phyloP scores from a whole-genome alignment of 1,140 invertebrate species.

The Bombus pascuorum region DNA sequence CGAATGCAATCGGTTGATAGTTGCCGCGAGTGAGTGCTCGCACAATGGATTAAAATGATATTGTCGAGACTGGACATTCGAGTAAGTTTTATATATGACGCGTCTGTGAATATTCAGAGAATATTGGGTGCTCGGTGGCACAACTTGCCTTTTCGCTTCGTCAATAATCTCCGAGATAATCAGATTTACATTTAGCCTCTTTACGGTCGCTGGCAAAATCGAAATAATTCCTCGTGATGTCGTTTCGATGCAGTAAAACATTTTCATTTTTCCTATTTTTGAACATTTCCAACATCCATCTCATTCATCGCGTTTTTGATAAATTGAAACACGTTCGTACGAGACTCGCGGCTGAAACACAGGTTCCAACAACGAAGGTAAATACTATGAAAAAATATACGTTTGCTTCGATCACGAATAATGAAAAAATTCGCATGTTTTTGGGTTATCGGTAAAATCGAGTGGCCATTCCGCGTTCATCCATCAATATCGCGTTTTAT shows the following conservation, averaged over 20 bases:
- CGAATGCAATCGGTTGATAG: constrained; percentile 19
- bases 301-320: too few relatives aligned
- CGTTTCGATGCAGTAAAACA: background rate
- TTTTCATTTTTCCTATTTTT: too few relatives aligned
- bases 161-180: background rate
- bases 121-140: background rate
- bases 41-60: constrained; percentile 41
- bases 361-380: background rate
- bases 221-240: background rate
- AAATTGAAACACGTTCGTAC: background rate
- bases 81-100: constrained; percentile 20
- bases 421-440: constrained; percentile 12
- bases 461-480: background rate
- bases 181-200: background rate
- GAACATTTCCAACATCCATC: background rate
- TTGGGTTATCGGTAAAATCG: constrained; percentile 6
- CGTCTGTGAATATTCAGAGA: constrained; percentile 17
- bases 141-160: background rate
- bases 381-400: background rate
- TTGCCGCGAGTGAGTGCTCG: background rate
- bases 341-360: background rate
- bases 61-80: background rate
- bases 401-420: constrained; percentile 3
- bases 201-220: background rate
- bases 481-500: background rate